A percentile compares a stretch with the other conserved stretches of the same genome.
Conservation (phyloP, 2,888 invertebrate genomes). For the Thecocarcelia acutangulata region DNA sequence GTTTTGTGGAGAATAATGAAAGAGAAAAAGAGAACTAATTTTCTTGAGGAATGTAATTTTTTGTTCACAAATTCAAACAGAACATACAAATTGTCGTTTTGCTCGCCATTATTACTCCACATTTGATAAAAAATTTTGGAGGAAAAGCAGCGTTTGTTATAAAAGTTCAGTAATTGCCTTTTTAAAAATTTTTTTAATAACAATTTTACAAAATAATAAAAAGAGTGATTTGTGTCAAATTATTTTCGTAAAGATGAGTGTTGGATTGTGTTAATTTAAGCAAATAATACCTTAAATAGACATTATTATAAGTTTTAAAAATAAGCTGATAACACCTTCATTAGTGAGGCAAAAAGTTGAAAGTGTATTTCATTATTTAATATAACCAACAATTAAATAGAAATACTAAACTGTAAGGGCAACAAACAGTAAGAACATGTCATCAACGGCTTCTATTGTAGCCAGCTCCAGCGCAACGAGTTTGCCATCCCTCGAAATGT, state of each 20-base stretch:
- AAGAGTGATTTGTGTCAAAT: constrained; percentile 22
- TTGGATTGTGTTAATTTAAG: constrained; percentile 43
- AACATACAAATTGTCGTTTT: constrained; percentile 39
- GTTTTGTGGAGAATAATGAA: constrained; percentile 39
- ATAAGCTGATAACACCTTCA: constrained; percentile 61
- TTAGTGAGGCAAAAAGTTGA: constrained; percentile 24
- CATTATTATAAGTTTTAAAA: constrained; percentile 49
- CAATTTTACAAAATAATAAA: constrained; percentile 39
- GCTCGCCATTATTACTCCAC: constrained; percentile 30
- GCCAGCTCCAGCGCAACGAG: constrained; percentile 70
- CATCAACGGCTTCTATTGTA: constrained; percentile 63
- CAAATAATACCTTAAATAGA: constrained; percentile 49
- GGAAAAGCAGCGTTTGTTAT: constrained; percentile 45
- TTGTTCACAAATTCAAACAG: constrained; percentile 55
- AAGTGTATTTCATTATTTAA: constrained; percentile 32
- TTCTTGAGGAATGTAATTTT: constrained; percentile 58
- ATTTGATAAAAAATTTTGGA: constrained; percentile 48
- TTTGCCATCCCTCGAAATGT: constrained; percentile 55
- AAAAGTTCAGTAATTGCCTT: constrained; percentile 1
- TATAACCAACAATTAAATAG: constrained; percentile 25
- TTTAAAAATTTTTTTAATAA: constrained; percentile 26
- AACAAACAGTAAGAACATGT: constrained; percentile 68
- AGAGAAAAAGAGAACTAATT: constrained; percentile 44
- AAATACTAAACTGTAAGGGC: constrained; percentile 8
- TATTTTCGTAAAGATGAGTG: constrained; percentile 15